Evolutionary conservation across 2,888 invertebrate species (phyloP).

Genomic region (Leucania comma): DNA sequence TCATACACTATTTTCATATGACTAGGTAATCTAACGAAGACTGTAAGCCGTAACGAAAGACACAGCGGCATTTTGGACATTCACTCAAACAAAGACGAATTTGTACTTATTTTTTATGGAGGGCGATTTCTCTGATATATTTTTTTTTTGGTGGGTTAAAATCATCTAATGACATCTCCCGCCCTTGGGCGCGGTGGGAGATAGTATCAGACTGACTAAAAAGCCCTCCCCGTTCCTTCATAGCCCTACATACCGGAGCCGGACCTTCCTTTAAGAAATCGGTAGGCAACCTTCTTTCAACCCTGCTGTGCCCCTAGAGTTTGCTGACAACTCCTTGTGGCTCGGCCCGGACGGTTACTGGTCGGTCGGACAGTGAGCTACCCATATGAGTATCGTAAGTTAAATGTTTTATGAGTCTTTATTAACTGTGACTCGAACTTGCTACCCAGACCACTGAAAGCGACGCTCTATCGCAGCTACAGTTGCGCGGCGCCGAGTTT

Average conservation of each 20-base stretch:
- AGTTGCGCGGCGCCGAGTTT: conserved; percentile 10
- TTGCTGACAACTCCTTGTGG: too few species aligned
- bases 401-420: background rate
- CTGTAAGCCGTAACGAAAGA: background rate
- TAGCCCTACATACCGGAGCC: too few species aligned
- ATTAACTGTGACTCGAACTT: conserved; percentile 1
- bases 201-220: too few species aligned
- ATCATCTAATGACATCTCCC: too few species aligned
- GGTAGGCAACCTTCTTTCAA: too few species aligned
- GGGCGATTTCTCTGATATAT: background rate
- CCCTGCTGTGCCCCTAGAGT: too few species aligned
- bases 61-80: conserved; percentile 5
- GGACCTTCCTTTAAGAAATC: too few species aligned
- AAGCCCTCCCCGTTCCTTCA: too few species aligned
- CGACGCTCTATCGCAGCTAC: background rate
- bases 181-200: too few species aligned
- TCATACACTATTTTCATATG: background rate
- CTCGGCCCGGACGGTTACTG: too few species aligned
- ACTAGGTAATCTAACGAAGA: background rate
- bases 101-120: background rate
- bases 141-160: too few species aligned
- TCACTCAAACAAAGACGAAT: background rate
- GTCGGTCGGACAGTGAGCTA: too few species aligned
- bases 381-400: background rate
- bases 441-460: background rate